These are phyloP conservation scores for human DNA, from an alignment of 2,113 vertebrate species.

Conservation along the genomic window GRCh38 chr3:167995501-167996000, in stretches of 20 bases:
- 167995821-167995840: not conserved
- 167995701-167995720: conserved; percentile 1
- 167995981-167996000: not conserved
- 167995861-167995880: not conserved
- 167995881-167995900: not conserved
- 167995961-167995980: not conserved
- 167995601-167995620: conserved; percentile 38
- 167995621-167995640: conserved; percentile 36
- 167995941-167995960: not conserved
- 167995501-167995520: not conserved
- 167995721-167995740: conserved; percentile 8
- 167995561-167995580: conserved; percentile 59
- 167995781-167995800: not conserved
- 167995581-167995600: conserved; percentile 24
- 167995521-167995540: conserved; percentile 32
- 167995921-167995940: not conserved
- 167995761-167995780: not conserved
- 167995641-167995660: conserved; percentile 18
- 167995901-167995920: not conserved
- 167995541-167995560: conserved; percentile 20
- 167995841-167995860: not conserved
- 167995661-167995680: conserved; percentile 44
- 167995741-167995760: not conserved
- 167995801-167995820: not conserved
- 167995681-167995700: conserved; percentile 16